These are phyloP conservation scores for Syngnathus acus DNA, from an alignment of 2,797 vertebrate genomes.

Conservation along the genomic window DNA sequence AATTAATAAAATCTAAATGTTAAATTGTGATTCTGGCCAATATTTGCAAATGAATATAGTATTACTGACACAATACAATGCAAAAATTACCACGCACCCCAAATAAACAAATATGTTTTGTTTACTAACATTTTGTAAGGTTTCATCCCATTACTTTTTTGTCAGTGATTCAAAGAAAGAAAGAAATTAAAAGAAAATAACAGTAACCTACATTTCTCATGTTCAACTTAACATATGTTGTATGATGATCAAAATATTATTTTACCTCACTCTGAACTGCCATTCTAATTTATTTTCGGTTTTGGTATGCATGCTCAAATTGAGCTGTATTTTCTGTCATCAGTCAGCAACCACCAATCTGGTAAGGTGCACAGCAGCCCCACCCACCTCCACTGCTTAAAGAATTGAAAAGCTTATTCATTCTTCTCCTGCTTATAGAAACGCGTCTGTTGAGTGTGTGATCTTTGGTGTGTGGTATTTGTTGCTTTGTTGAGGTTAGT, in stretches of 20 bases:
- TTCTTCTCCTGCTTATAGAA: conserved; percentile 18
- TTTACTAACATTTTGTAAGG: background rate
- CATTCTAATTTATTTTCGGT: background rate
- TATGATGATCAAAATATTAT: background rate
- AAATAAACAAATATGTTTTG: background rate
- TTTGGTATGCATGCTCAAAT: conserved; percentile 4
- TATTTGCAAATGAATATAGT: conserved; percentile 46
- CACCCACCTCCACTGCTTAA: conserved; percentile 18
- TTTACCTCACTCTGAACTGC: background rate
- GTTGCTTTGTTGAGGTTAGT: conserved; percentile 50
- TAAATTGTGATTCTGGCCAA: conserved; percentile 50
- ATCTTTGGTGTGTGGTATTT: conserved; percentile 17
- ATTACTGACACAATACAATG: conserved; percentile 46
- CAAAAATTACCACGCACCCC: background rate
- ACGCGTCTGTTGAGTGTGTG: conserved; percentile 38
- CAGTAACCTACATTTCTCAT: background rate
- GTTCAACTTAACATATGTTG: background rate
- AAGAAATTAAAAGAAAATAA: too few relatives aligned
- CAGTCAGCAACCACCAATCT: conserved; percentile 9
- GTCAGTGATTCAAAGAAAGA: too few relatives aligned
- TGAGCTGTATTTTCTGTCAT: conserved; percentile 14
- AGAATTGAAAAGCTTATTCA: conserved; percentile 32
- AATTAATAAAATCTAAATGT: conserved; percentile 67
- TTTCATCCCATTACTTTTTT: background rate
- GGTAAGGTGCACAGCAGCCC: background rate